Evolutionary conservation across 2,113 vertebrate species (phyloP), one percentile per base, ranked within the genome.

Genomic region (Colaptes auratus): DNA sequence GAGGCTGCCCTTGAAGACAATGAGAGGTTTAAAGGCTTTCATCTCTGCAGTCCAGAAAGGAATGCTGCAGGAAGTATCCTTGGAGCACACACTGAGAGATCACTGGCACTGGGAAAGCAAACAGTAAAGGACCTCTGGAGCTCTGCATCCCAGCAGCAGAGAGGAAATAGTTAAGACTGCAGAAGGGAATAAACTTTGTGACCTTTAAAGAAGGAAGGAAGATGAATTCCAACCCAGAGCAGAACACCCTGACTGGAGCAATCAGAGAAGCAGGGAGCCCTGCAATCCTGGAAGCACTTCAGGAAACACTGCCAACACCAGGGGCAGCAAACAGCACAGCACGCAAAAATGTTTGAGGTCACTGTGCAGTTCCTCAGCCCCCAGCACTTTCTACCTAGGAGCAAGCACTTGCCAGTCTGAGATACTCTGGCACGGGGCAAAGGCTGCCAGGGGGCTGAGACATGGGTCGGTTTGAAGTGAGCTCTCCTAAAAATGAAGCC

Each of bases 221-320:
- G 6, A 3, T 3, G 0, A 52, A 52, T 24, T 52, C 7, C 27
- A 78, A 64, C 2, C 18, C 44, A 87, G 52, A 21, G 1, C 7
- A 63, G 83, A 89, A 10, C 15, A 67, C 2, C 8, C 6, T 6
- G 55, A 6, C 11, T 15, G 27, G 13, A 67, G 15, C 74, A 94
- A 82, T 39, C 8, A 56, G 36, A 36, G 24, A 67, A 72, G 30
- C 4, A 50, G 12, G 7, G 18, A 72, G 30, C 42, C 48, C 44
- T 69, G 12, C 12, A 73, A 64, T 33, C 19, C 42, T 4, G 9
- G n/a, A 55, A 83, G 27, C 17, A 53, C 36, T n/a, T 44, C 30
- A 83, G 48, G 28, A 72, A 69, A 48, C 21, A 65, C 58, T 33
- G 28, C 6, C 39, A 77, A 39, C 4, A 46, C 21, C 58, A 69